phyloP scores from a whole-genome alignment of 2,888 invertebrate genomes.

The Cactoblastis cactorum region DNA sequence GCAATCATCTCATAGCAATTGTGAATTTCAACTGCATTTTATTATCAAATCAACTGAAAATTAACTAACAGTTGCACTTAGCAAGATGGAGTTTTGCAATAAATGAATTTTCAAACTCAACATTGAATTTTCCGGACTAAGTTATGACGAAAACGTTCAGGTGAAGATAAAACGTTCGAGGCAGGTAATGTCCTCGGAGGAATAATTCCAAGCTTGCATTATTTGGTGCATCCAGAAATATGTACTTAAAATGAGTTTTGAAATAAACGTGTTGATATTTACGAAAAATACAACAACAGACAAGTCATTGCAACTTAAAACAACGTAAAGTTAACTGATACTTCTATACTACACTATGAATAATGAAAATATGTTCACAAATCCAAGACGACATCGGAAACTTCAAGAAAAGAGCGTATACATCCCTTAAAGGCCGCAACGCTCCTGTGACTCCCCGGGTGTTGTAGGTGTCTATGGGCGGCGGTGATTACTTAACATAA shows the following conservation, averaged over 20 bases:
- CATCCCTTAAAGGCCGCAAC: too few species aligned
- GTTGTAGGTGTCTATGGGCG: too few species aligned
- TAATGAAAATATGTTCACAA: too few species aligned
- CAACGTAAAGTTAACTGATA: too few species aligned
- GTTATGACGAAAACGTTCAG: slow-evolving; percentile 19
- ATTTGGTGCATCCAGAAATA: background rate
- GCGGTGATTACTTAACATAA: too few species aligned
- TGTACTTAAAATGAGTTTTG: background rate
- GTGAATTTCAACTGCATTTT: slow-evolving; percentile 11
- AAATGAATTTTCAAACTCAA: slow-evolving; percentile 35
- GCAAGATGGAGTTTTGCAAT: slow-evolving; percentile 29
- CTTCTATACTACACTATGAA: too few species aligned
- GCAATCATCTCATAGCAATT: background rate
- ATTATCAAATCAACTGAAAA: slow-evolving; percentile 20
- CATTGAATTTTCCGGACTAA: slow-evolving; percentile 31
- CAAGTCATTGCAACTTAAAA: too few species aligned
- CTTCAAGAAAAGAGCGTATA: too few species aligned
- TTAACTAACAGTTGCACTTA: slow-evolving; percentile 19
- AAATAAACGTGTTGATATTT: background rate
- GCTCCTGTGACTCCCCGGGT: too few species aligned
- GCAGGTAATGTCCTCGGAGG: background rate
- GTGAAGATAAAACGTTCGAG: slow-evolving; percentile 19
- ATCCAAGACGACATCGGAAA: too few species aligned
- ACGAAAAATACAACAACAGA: too few species aligned
- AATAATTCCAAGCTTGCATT: background rate